Conservation (phyloP, 2,113 vertebrate species). For the Cyanocitta stelleri region DNA sequence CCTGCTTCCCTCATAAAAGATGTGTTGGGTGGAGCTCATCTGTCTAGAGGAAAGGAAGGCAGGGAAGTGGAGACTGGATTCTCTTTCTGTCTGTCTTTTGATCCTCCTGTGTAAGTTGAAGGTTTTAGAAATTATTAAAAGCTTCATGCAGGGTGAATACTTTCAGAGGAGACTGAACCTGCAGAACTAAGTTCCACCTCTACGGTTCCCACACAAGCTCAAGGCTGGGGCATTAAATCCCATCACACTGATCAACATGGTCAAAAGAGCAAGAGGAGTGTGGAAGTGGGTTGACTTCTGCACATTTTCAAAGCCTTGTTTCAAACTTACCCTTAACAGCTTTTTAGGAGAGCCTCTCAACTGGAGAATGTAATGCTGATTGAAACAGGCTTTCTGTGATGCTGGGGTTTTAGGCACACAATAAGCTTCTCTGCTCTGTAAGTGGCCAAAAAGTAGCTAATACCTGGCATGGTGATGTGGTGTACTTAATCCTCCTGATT, state of each 20-base stretch:
- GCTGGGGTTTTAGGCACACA: not conserved
- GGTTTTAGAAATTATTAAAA: slow-evolving; percentile 48
- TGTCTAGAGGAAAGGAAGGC: not conserved
- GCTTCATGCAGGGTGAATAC: slow-evolving; percentile 12
- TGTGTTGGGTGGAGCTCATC: slow-evolving; percentile 1
- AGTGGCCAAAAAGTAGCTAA: not conserved
- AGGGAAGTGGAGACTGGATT: not conserved
- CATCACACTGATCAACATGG: not conserved
- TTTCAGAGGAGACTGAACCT: slow-evolving; percentile 20
- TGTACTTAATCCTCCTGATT: not conserved
- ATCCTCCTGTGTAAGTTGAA: slow-evolving; percentile 32
- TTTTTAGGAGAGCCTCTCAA: not conserved
- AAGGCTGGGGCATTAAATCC: not conserved
- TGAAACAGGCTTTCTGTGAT: not conserved
- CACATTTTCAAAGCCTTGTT: not conserved
- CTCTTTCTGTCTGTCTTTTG: slow-evolving; percentile 35
- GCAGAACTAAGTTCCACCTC: slow-evolving; percentile 2
- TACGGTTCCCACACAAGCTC: not conserved
- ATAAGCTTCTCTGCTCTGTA: not conserved
- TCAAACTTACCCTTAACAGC: not conserved
- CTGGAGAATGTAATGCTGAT: not conserved
- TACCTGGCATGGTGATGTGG: not conserved
- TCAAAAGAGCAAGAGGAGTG: not conserved
- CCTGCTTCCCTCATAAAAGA: not conserved
- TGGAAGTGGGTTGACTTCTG: not conserved